Conservation (phyloP, 2,888 invertebrate species). For the Yponomeuta plumbellus region DNA sequence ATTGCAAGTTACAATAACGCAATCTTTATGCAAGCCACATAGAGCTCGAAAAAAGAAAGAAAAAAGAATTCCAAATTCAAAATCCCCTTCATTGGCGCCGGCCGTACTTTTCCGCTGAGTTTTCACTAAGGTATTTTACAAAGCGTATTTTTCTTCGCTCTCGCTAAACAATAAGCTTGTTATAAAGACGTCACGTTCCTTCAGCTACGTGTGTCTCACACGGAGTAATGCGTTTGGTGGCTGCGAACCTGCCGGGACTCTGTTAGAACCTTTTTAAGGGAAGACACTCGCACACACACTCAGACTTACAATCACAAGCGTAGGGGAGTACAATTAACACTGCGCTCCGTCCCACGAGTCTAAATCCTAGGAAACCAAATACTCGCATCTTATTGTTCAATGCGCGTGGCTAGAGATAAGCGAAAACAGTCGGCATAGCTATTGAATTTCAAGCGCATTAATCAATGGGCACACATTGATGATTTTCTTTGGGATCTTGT, state of each 20-base stretch:
- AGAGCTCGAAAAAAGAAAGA: not conserved
- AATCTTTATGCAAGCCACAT: not conserved
- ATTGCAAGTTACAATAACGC: not conserved
- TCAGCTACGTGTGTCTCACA: conserved; percentile 34
- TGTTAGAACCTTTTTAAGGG: not conserved
- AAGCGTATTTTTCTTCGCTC: conserved; percentile 32
- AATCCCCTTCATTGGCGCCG: not conserved
- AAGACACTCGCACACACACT: not conserved
- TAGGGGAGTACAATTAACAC: too few relatives aligned
- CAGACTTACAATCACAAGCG: not conserved
- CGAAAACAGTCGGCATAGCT: too few relatives aligned
- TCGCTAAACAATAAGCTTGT: conserved; percentile 36
- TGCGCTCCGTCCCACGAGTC: too few relatives aligned
- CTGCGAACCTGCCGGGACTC: not conserved
- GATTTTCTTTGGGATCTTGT: too few relatives aligned
- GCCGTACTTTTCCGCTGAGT: conserved; percentile 15
- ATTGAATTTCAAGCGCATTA: too few relatives aligned
- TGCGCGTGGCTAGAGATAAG: too few relatives aligned
- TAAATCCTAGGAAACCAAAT: too few relatives aligned
- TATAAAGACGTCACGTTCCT: conserved; percentile 38
- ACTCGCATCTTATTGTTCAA: too few relatives aligned
- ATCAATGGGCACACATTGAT: too few relatives aligned
- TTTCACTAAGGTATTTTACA: conserved; percentile 18
- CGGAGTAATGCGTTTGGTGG: conserved; percentile 26
- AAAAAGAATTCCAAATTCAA: not conserved